A percentile compares a stretch with the other conserved stretches of the same genome.
phyloP scores from a whole-genome alignment of 2,797 vertebrate species.

The Nannoperca australis region DNA sequence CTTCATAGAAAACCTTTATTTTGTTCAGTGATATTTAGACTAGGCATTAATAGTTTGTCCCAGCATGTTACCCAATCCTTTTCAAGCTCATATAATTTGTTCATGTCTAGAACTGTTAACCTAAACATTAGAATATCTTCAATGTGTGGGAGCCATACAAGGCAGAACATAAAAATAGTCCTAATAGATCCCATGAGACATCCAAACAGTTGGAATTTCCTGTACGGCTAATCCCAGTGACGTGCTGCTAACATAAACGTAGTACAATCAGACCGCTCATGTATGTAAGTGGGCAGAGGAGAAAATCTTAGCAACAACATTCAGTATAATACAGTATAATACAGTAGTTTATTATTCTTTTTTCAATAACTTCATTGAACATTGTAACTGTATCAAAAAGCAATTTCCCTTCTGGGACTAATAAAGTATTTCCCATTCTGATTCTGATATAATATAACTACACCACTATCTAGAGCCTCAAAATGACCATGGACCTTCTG shows the following conservation, averaged over 20 bases:
- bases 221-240: constrained; percentile 54
- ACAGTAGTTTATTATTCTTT: no score
- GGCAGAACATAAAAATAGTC: constrained; percentile 34
- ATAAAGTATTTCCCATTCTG: no score
- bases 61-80: neutral
- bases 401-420: no score
- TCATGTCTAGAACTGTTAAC: constrained; percentile 1
- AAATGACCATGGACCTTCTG: neutral
- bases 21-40: no score
- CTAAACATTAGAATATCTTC: constrained; percentile 10
- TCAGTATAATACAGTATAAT: neutral
- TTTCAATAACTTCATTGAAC: no score
- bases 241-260: constrained; percentile 2
- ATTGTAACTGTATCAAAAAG: no score
- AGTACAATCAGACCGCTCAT: neutral
- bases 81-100: neutral
- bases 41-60: neutral
- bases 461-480: neutral
- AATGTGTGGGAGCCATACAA: neutral
- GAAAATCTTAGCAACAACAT: neutral
- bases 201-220: constrained; percentile 45
- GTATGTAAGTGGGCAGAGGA: neutral
- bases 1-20: constrained; percentile 7
- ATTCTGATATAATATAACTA: neutral
- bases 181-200: constrained; percentile 35